phyloP scores from a whole-genome alignment of 2,888 invertebrate genomes.

The Drosophila pegasa region DNA sequence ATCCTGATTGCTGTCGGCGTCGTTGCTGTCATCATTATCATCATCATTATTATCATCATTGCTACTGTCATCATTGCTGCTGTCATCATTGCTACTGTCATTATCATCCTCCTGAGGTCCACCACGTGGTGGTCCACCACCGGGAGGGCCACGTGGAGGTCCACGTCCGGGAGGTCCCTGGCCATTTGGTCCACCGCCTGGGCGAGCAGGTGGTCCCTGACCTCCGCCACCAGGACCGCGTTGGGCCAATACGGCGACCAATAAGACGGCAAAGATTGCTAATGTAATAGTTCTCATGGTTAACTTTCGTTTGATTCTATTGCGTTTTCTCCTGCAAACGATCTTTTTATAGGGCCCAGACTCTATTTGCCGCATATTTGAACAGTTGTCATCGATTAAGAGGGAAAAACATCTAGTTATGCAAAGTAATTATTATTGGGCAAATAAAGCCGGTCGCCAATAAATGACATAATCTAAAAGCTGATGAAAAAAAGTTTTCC shows the following conservation, averaged over 20 bases:
- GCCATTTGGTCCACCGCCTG: constrained; percentile 2
- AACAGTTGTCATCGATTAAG: constrained; percentile 35
- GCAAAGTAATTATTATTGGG: constrained; percentile 15
- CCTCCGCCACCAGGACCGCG: constrained; percentile 2
- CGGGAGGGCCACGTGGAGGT: neutral
- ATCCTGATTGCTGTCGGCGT: neutral
- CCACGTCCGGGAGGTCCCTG: constrained; percentile 8
- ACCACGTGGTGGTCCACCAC: neutral
- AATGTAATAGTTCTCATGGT: constrained; percentile 55
- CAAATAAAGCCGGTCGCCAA: constrained; percentile 21
- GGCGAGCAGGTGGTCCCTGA: constrained; percentile 11
- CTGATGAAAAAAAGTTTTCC: constrained; percentile 32
- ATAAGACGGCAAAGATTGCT: constrained; percentile 48
- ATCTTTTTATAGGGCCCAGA: constrained; percentile 43
- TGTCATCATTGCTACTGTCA: neutral
- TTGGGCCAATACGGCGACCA: constrained; percentile 50
- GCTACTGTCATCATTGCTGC: neutral
- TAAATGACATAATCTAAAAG: constrained; percentile 34
- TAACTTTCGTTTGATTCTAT: neutral
- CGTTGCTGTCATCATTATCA: neutral
- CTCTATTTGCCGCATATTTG: constrained; percentile 30
- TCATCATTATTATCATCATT: neutral
- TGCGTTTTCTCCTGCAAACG: neutral
- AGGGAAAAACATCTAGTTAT: constrained; percentile 12
- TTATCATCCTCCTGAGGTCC: constrained; percentile 16